Evolutionary conservation across 2,888 invertebrate species (phyloP).

Genomic region (Napeogenes sylphis): DNA sequence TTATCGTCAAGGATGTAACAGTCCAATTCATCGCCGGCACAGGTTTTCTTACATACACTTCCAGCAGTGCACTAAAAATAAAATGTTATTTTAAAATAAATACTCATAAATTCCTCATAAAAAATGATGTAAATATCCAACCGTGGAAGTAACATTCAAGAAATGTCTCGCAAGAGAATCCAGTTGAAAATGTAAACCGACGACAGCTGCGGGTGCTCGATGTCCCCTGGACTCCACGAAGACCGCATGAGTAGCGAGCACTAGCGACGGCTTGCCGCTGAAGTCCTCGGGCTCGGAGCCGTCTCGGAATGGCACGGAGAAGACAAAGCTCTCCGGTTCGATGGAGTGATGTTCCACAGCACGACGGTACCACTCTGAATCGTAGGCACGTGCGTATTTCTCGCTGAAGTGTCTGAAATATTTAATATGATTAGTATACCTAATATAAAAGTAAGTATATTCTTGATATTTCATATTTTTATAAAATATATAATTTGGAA

Average conservation of each 20-base stretch:
- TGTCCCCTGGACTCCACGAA: constrained; percentile 90
- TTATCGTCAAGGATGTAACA: constrained; percentile 97
- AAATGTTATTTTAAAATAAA: constrained; percentile 2
- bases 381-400: constrained; percentile 87
- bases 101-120: not conserved
- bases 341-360: constrained; percentile 93
- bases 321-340: constrained; percentile 93
- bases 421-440: not conserved
- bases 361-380: constrained; percentile 93
- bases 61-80: constrained; percentile 82
- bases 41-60: constrained; percentile 87
- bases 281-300: constrained; percentile 78
- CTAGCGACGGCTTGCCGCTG: constrained; percentile 77
- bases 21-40: constrained; percentile 91
- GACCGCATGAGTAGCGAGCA: constrained; percentile 94
- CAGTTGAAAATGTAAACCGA: constrained; percentile 93
- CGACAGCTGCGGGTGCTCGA: constrained; percentile 92
- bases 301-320: constrained; percentile 89
- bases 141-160: constrained; percentile 91
- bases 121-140: constrained; percentile 52
- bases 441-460: not conserved
- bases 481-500: constrained; percentile 10
- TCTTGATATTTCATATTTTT: not conserved
- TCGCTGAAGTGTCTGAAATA: constrained; percentile 87
- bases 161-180: constrained; percentile 90